These are phyloP conservation scores for Sporophila hypoxantha DNA, from an alignment of 2,113 vertebrate genomes.

Conservation along the genomic window DNA sequence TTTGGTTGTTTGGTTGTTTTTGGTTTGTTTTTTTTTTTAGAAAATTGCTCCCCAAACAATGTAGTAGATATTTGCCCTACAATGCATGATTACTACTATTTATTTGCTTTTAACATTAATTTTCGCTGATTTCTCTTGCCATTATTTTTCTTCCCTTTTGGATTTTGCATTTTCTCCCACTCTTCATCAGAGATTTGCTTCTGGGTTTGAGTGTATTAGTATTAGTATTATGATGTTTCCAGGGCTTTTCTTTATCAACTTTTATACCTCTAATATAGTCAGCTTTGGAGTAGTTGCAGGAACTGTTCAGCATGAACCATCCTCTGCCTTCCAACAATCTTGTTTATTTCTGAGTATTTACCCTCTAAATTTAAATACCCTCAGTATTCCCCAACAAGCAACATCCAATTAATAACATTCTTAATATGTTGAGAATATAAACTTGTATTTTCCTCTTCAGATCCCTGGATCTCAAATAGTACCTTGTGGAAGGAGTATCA, in stretches of 20 bases:
- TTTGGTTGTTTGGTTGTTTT: background rate
- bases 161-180: background rate
- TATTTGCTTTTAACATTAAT: background rate
- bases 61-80: background rate
- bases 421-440: background rate
- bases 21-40: background rate
- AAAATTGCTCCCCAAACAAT: background rate
- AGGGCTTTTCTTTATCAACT: background rate
- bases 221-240: background rate
- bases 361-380: background rate
- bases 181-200: background rate
- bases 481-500: background rate
- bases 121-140: background rate
- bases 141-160: background rate
- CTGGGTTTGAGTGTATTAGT: background rate
- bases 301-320: background rate
- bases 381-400: background rate
- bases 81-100: background rate
- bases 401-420: background rate
- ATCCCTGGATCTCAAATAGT: background rate
- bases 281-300: background rate
- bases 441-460: background rate
- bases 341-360: background rate
- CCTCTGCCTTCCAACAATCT: background rate
- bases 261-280: background rate